Percentiles rank a stretch among this genome's conserved stretches.
Conservation (phyloP, 2,113 vertebrate genomes). For the Sapajus apella region DNA sequence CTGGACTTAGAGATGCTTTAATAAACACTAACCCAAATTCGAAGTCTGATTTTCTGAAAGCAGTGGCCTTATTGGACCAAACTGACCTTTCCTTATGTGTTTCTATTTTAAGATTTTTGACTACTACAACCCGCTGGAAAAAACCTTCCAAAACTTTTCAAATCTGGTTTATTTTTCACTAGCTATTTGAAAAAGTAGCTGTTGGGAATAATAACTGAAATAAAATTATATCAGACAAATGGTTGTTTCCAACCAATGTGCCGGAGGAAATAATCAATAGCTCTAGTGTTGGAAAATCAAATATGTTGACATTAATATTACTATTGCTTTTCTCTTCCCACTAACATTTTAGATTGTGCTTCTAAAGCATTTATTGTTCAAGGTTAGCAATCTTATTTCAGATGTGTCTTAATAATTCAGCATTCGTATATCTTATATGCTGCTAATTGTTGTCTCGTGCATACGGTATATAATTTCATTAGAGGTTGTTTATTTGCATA, state of each 20-base stretch:
- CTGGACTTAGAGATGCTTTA: slow-evolving; percentile 28
- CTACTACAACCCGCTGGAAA: background rate
- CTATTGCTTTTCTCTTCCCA: slow-evolving; percentile 65
- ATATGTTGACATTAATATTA: slow-evolving; percentile 76
- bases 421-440: slow-evolving; percentile 31
- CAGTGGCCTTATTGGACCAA: slow-evolving; percentile 38
- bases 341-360: slow-evolving; percentile 65
- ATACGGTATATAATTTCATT: slow-evolving; percentile 53
- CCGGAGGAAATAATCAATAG: slow-evolving; percentile 73
- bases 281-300: slow-evolving; percentile 71
- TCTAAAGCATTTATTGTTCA: slow-evolving; percentile 60
- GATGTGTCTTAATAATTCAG: slow-evolving; percentile 34
- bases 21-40: slow-evolving; percentile 39
- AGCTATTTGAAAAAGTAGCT: slow-evolving; percentile 71
- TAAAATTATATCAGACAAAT: slow-evolving; percentile 78
- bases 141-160: slow-evolving; percentile 59
- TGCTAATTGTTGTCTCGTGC: slow-evolving; percentile 50
- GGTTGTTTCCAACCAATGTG: slow-evolving; percentile 68
- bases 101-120: slow-evolving; percentile 53
- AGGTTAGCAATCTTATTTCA: slow-evolving; percentile 56
- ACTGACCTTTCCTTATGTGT: slow-evolving; percentile 8
- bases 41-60: slow-evolving; percentile 54
- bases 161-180: slow-evolving; percentile 67
- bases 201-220: slow-evolving; percentile 77
- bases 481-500: slow-evolving; percentile 56